phyloP scores from a whole-genome alignment of 1,140 invertebrate species.

The Euwallacea fornicatus region DNA sequence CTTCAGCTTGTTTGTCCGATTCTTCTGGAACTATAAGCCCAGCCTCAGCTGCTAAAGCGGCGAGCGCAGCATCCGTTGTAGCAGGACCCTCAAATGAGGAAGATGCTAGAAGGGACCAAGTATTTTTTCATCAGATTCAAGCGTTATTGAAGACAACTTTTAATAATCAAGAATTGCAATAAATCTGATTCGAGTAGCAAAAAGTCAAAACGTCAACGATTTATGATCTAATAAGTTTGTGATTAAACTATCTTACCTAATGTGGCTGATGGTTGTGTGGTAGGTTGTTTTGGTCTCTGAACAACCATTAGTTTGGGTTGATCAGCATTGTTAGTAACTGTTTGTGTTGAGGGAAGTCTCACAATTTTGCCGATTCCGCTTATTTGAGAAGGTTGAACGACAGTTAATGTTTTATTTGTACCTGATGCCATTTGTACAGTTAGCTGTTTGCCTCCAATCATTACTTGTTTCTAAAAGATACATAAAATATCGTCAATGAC shows the following conservation, averaged over 20 bases:
- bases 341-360: conserved; percentile 53
- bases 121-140: not conserved
- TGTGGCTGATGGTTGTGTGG: conserved; percentile 61
- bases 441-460: conserved; percentile 70
- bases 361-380: conserved; percentile 49
- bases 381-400: conserved; percentile 46
- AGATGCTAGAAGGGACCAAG: conserved; percentile 49
- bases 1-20: not conserved
- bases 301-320: conserved; percentile 60
- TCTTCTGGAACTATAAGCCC: conserved; percentile 62
- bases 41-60: conserved; percentile 67
- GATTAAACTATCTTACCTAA: conserved; percentile 47
- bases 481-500: too few species aligned
- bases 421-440: conserved; percentile 58
- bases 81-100: conserved; percentile 62
- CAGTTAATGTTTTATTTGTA: conserved; percentile 52
- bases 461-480: conserved; percentile 59
- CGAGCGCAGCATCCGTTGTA: conserved; percentile 66
- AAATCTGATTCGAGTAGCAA: not conserved
- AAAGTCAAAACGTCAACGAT: not conserved
- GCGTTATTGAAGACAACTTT: not conserved
- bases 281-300: conserved; percentile 57
- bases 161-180: conserved; percentile 15
- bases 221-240: not conserved
- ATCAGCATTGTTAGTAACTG: conserved; percentile 43